Evolutionary conservation across 2,888 invertebrate species (phyloP).

Genomic region (Coenonympha glycerion): DNA sequence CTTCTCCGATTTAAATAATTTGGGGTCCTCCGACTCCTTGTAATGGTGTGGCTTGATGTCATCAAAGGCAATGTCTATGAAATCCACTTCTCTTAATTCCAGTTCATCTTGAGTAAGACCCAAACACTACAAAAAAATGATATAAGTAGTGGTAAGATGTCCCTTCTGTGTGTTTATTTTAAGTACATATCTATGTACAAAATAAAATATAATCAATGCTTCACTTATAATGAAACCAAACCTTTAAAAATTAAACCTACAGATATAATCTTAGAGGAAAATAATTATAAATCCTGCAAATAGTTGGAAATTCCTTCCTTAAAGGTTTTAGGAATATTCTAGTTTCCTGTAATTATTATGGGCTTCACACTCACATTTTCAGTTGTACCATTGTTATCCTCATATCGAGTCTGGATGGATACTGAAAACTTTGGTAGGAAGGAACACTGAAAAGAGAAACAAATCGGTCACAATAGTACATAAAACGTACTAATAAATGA

Average conservation of each 20-base stretch:
- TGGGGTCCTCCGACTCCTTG: constrained; percentile 91
- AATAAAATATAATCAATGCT: no score
- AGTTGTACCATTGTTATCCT: constrained; percentile 89
- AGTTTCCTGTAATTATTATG: background rate
- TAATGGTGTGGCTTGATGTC: constrained; percentile 90
- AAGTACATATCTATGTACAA: no score
- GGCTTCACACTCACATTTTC: constrained; percentile 83
- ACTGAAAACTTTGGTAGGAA: constrained; percentile 91
- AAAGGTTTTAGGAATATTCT: background rate
- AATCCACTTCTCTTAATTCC: constrained; percentile 83
- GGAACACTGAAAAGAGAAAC: constrained; percentile 83
- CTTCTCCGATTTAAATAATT: constrained; percentile 86
- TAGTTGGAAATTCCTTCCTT: background rate
- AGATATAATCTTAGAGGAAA: no score
- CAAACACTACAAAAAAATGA: constrained; percentile 77
- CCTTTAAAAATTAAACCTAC: no score
- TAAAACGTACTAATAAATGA: background rate
- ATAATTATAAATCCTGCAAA: no score
- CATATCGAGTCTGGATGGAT: constrained; percentile 91
- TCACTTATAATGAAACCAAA: no score
- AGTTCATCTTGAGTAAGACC: constrained; percentile 83
- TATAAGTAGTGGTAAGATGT: no score
- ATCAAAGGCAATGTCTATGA: constrained; percentile 91
- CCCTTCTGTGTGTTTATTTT: no score
- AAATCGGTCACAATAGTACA: constrained; percentile 15